Evolutionary conservation across 1,140 invertebrate genomes (phyloP).

Genomic region (Lepeophtheirus salmonis): DNA sequence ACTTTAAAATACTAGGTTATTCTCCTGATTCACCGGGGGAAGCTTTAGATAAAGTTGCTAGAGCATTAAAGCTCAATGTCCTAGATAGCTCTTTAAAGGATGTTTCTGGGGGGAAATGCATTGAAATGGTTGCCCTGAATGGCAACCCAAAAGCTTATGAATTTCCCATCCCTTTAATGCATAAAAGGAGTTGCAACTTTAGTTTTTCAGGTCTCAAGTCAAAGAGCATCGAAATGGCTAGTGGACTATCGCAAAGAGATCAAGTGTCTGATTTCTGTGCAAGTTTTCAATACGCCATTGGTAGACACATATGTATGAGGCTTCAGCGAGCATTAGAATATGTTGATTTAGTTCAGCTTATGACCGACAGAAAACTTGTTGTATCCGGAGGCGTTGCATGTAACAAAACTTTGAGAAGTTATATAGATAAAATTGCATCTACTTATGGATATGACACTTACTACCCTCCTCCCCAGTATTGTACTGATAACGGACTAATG

Average conservation of each 20-base stretch:
- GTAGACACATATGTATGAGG: conserved; percentile 56
- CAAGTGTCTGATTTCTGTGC: background rate
- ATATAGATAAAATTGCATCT: conserved; percentile 34
- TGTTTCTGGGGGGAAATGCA: conserved; percentile 49
- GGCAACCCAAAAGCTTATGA: conserved; percentile 46
- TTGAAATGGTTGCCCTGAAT: conserved; percentile 54
- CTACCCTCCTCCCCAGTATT: conserved; percentile 56
- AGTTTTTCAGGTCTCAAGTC: conserved; percentile 58
- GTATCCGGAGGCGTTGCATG: conserved; percentile 89
- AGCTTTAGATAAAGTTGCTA: conserved; percentile 69
- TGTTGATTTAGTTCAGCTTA: conserved; percentile 34
- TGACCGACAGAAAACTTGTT: conserved; percentile 34
- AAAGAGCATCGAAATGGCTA: conserved; percentile 33
- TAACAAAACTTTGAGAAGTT: conserved; percentile 57
- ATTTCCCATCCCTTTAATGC: conserved; percentile 40
- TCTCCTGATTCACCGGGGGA: conserved; percentile 73
- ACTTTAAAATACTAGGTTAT: conserved; percentile 58
- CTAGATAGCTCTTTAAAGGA: background rate
- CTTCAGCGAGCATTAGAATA: conserved; percentile 62
- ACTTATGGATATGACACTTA: background rate
- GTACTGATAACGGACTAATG: conserved; percentile 98
- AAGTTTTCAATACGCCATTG: conserved; percentile 47
- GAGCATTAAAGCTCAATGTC: conserved; percentile 53
- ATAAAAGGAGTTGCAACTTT: conserved; percentile 50
- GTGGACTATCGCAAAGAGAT: background rate